Percentiles rank a stretch among this genome's conserved stretches.
Evolutionary conservation across 53 echinoderm and acorn worm genomes (phyloP).

Genomic region (Arbacia lixula): DNA sequence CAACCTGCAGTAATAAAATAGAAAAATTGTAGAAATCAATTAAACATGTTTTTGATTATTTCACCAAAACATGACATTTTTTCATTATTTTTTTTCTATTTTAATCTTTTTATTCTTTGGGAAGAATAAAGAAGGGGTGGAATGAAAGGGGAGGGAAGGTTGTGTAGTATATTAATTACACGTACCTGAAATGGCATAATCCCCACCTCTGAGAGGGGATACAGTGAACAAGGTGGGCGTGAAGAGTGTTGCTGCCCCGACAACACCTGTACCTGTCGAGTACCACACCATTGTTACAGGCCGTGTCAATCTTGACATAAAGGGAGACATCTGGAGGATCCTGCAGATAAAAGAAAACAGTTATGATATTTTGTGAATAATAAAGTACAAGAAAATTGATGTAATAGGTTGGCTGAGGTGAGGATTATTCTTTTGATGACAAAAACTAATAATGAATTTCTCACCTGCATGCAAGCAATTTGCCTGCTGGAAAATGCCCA

Average conservation of each 20-base stretch:
- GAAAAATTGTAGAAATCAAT: background rate
- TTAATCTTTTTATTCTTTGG: no score
- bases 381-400: background rate
- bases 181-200: slow-evolving; percentile 43
- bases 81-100: no score
- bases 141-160: no score
- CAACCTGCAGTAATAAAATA: background rate
- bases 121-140: no score
- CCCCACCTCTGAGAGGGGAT: slow-evolving; percentile 4
- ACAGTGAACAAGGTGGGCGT: background rate
- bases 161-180: background rate
- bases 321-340: slow-evolving; percentile 64
- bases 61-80: background rate
- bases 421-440: no score
- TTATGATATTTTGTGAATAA: no score
- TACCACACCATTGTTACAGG: slow-evolving; percentile 35
- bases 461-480: slow-evolving; percentile 75
- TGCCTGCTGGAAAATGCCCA: slow-evolving; percentile 63
- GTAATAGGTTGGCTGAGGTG: no score
- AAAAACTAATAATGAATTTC: no score
- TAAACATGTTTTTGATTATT: background rate
- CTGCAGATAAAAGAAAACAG: no score
- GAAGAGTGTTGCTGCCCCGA: background rate
- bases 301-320: slow-evolving; percentile 36
- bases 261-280: slow-evolving; percentile 42